Evolutionary conservation across 2,888 invertebrate genomes (phyloP), one percentile per base, ranked within the genome.

Genomic region (Caenorhabditis zanzibari): DNA sequence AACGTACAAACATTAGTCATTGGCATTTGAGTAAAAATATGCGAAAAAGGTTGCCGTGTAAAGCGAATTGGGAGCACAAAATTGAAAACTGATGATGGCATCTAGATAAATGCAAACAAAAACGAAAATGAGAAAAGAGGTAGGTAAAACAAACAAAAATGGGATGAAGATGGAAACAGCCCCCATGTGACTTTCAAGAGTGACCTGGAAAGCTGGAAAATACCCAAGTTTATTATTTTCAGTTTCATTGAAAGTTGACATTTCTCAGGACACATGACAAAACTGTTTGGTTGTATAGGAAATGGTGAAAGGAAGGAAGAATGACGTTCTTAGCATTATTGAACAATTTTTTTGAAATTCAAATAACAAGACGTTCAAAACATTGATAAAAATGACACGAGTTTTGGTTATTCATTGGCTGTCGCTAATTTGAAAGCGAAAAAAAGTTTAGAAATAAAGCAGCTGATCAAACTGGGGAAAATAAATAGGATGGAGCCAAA

Each of bases 71-170:
- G 52, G 52, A 44, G 64, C 56, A 66, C 66, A 58, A 49, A 22
- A 61, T 52, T 59, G 28, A 63, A 64, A 71, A 56, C 66, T 79
- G 79, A 52, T 71, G 71, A 58, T 79, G 79, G 71, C 63, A 56
- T 71, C 63, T 69, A 28, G 79, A 79, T 79, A 71, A 38, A 71
- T 71, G 64, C 79, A 79, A 79, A 79, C 71, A 79, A 79, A 69
- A 63, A 64, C n/a, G 54, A 64, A 77, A 71, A 38, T 54, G 68
- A 66, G 44, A 44, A 61, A 52, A 52, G 49, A 41, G 71, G 71
- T 71, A 79, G 71, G 61, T 71, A 71, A 64, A 79, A 64, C 79
- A 79, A 71, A 79, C 24, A 79, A 24, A 32, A 54, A 47, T 58
- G 56, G 26, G 61, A 72, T 71, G 71, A 79, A 79, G 79, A 79